A percentile compares a stretch with the other conserved stretches of the same genome.
These are phyloP conservation scores for Dendroctonus valens DNA, from an alignment of 1,140 invertebrate genomes.

Conservation along the genomic window DNA sequence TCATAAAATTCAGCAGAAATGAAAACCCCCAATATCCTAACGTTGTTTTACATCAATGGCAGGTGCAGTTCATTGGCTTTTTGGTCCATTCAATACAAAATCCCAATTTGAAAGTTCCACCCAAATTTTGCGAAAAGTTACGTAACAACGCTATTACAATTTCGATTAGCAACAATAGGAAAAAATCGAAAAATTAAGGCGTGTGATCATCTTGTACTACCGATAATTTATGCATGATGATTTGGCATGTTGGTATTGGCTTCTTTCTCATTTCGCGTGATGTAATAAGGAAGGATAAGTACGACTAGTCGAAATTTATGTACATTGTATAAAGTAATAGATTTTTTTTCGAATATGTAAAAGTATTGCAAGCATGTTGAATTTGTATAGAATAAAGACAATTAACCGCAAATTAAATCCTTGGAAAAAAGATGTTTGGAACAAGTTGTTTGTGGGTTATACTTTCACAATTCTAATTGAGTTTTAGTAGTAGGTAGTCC, in stretches of 20 bases:
- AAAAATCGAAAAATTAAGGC: constrained; percentile 2
- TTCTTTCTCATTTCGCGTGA: constrained; percentile 10
- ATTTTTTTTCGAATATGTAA: constrained; percentile 12
- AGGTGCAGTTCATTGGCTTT: too few relatives aligned
- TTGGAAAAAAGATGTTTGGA: constrained; percentile 1
- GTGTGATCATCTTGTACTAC: constrained; percentile 4
- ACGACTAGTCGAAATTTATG: constrained; percentile 1
- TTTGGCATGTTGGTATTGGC: constrained; percentile 11
- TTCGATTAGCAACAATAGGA: constrained; percentile 4
- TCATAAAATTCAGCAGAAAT: too few relatives aligned
- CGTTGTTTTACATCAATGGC: too few relatives aligned
- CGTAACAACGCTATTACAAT: neutral
- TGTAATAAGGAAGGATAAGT: constrained; percentile 4
- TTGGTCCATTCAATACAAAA: too few relatives aligned
- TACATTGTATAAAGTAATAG: constrained; percentile 11
- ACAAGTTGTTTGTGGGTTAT: neutral
- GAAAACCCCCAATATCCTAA: too few relatives aligned
- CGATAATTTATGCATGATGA: constrained; percentile 13
- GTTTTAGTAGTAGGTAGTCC: constrained; percentile 1
- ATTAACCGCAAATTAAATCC: too few relatives aligned
- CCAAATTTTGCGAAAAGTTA: neutral
- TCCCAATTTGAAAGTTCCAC: too few relatives aligned
- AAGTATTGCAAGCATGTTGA: constrained; percentile 1
- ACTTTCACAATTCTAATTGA: constrained; percentile 8
- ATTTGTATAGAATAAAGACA: neutral